Conservation (phyloP, 2,113 vertebrate species). For the Tichodroma muraria region DNA sequence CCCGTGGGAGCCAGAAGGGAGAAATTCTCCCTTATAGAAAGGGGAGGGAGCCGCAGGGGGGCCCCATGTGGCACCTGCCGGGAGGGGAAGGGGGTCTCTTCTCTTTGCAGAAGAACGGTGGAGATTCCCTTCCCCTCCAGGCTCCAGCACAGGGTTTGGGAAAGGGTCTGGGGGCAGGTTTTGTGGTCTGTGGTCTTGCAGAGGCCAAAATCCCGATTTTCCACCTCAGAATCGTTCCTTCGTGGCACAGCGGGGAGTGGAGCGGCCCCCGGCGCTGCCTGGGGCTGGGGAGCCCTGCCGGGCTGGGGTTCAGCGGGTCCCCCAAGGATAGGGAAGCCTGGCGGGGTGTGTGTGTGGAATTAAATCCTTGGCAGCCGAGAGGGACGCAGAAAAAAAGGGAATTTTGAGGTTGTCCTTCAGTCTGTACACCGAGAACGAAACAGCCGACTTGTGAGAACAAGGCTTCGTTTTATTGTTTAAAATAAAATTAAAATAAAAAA, state of each 20-base stretch:
- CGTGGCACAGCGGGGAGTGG: not conserved
- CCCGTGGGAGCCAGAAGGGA: not conserved
- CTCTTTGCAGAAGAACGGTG: not conserved
- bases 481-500: not conserved
- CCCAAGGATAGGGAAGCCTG: not conserved
- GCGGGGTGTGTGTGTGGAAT: not conserved
- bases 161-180: not conserved
- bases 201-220: not conserved
- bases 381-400: not conserved
- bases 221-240: not conserved
- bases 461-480: constrained; percentile 12
- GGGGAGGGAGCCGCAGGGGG: accelerated
- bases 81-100: not conserved
- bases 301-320: not conserved
- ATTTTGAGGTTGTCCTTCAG: not conserved
- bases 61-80: too few relatives aligned
- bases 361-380: not conserved
- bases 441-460: not conserved
- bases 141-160: accelerated
- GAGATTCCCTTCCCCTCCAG: not conserved
- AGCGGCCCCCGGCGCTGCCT: too few relatives aligned
- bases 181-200: not conserved
- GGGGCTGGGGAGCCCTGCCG: too few relatives aligned
- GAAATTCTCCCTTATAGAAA: not conserved
- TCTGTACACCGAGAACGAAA: not conserved